Conservation (phyloP, 1,140 invertebrate species). For the Euglossa dilemma region DNA sequence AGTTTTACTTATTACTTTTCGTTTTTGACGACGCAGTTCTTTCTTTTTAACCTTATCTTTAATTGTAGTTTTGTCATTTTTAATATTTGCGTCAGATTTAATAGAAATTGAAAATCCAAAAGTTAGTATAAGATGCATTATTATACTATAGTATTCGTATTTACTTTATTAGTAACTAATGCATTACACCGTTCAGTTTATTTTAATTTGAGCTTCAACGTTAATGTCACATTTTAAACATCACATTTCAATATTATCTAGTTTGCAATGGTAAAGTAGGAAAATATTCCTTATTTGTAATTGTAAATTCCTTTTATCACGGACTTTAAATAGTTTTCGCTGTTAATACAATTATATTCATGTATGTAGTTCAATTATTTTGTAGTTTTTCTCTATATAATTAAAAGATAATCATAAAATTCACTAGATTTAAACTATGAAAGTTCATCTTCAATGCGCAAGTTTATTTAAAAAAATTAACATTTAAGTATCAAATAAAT, state of each 20-base stretch:
- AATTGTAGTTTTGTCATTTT: background rate
- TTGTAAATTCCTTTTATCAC: background rate
- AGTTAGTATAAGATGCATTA: constrained; percentile 38
- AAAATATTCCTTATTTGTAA: background rate
- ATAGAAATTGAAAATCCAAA: constrained; percentile 26
- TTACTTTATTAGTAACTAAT: background rate
- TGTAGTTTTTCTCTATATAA: background rate
- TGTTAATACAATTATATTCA: background rate
- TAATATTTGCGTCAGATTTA: background rate
- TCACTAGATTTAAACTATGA: background rate
- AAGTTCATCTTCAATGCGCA: background rate
- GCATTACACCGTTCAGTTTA: background rate
- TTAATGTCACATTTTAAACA: background rate
- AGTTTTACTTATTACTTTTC: background rate
- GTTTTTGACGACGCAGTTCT: background rate
- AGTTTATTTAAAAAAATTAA: background rate
- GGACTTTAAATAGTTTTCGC: background rate
- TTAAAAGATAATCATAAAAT: background rate
- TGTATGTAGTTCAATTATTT: background rate
- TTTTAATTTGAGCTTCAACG: background rate
- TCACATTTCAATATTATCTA: background rate
- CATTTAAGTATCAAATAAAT: background rate
- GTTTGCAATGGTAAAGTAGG: background rate
- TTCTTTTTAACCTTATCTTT: constrained; percentile 21
- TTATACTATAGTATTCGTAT: background rate